Evolutionary conservation across 2,797 vertebrate species (phyloP).

Genomic region (Mus caroli): DNA sequence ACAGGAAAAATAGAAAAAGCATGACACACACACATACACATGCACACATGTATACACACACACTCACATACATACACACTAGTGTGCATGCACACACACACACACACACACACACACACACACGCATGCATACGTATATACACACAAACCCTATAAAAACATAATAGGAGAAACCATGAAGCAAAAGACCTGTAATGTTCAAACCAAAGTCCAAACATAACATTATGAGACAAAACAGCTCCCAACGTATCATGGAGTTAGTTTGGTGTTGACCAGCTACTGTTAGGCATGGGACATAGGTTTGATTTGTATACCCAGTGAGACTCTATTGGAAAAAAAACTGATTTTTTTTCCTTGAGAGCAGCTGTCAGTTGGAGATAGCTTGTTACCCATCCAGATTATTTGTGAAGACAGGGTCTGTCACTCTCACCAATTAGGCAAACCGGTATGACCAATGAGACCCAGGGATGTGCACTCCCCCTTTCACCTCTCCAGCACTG

Average conservation of each 20-base stretch:
- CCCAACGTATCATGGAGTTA: too few species aligned
- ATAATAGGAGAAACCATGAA: background rate
- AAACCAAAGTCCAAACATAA: background rate
- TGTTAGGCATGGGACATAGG: too few species aligned
- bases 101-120: too few species aligned
- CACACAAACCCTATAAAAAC: background rate
- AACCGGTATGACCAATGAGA: background rate
- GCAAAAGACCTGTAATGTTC: background rate
- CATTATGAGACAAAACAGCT: background rate
- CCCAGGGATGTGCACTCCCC: accelerated
- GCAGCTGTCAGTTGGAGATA: background rate
- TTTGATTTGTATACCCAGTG: background rate
- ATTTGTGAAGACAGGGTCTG: background rate
- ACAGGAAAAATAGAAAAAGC: background rate
- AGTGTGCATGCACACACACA: background rate
- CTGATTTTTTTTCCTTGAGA: background rate
- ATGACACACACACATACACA: too few species aligned
- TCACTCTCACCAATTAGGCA: background rate
- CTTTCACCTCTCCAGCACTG: background rate
- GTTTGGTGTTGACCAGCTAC: background rate
- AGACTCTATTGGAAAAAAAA: background rate
- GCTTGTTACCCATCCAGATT: too few species aligned
- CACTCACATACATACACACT: background rate
- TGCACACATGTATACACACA: background rate
- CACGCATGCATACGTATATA: background rate